phyloP scores from a whole-genome alignment of 2,888 invertebrate genomes.

The Hirtodrosophila confusa region DNA sequence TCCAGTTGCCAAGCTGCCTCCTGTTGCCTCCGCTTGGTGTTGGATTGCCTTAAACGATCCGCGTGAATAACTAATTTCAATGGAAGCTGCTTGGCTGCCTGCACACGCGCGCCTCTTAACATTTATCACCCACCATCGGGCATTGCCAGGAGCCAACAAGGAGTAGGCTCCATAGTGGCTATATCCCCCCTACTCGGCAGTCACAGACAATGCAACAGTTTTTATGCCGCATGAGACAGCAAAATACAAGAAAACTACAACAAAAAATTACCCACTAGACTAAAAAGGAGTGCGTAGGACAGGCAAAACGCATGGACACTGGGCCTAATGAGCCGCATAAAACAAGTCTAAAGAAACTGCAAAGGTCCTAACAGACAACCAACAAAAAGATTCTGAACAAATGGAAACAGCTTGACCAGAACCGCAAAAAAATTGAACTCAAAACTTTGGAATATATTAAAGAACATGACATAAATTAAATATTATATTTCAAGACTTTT shows the following conservation, averaged over 20 bases:
- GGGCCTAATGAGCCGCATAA: conserved; percentile 61
- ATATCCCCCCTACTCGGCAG: conserved; percentile 10
- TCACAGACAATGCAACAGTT: conserved; percentile 57
- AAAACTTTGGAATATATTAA: too few species aligned
- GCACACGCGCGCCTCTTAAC: conserved; percentile 63
- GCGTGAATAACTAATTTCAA: conserved; percentile 84
- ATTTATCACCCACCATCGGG: conserved; percentile 82
- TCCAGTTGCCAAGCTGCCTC: conserved; percentile 42
- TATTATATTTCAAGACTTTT: too few species aligned
- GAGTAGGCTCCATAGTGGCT: conserved; percentile 18
- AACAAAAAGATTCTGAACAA: conserved; percentile 8
- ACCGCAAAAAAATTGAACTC: not conserved
- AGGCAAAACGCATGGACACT: conserved; percentile 57
- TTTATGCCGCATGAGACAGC: conserved; percentile 43
- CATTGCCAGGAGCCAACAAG: conserved; percentile 39
- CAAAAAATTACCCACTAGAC: conserved; percentile 40
- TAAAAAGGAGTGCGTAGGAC: conserved; percentile 75
- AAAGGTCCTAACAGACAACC: not conserved
- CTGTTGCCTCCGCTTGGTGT: conserved; percentile 56
- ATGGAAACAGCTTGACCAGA: conserved; percentile 10
- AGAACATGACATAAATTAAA: too few species aligned
- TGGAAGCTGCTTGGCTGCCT: conserved; percentile 72
- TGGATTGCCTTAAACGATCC: conserved; percentile 82
- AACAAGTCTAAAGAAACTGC: conserved; percentile 7
- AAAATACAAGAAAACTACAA: conserved; percentile 12